A percentile compares a stretch with the other conserved stretches of the same genome.
Conservation (phyloP, 2,113 vertebrate genomes). For the Solea solea region DNA sequence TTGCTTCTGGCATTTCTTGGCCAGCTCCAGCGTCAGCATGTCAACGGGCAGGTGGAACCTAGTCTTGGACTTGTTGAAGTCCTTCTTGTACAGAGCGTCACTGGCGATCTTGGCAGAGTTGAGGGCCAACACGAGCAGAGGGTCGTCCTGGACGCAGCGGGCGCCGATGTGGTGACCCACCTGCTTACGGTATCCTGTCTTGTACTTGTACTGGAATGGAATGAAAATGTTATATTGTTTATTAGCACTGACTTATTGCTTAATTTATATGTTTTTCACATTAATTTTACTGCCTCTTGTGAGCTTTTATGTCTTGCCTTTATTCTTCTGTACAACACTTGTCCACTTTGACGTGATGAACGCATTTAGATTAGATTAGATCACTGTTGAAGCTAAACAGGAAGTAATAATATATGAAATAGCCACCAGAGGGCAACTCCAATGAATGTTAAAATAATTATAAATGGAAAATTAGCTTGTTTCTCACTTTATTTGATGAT, state of each 20-base stretch:
- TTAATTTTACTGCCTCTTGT: too few relatives aligned
- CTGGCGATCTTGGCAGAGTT: conserved; percentile 90
- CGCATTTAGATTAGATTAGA: too few relatives aligned
- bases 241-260: not conserved
- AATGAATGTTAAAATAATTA: too few relatives aligned
- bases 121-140: conserved; percentile 85
- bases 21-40: conserved; percentile 84
- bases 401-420: too few relatives aligned
- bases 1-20: conserved; percentile 87
- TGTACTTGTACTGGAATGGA: conserved; percentile 77
- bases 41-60: conserved; percentile 86
- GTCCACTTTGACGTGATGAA: too few relatives aligned
- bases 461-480: too few relatives aligned
- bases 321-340: too few relatives aligned
- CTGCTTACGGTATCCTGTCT: conserved; percentile 86
- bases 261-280: too few relatives aligned
- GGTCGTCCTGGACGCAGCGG: conserved; percentile 83
- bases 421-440: too few relatives aligned
- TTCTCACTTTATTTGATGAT: too few relatives aligned
- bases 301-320: too few relatives aligned
- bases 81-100: conserved; percentile 89
- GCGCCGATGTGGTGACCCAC: conserved; percentile 88
- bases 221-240: not conserved
- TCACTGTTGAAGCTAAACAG: too few relatives aligned
- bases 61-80: conserved; percentile 89